Conservation (phyloP, 2,797 vertebrate genomes). For the Allenopithecus nigroviridis region DNA sequence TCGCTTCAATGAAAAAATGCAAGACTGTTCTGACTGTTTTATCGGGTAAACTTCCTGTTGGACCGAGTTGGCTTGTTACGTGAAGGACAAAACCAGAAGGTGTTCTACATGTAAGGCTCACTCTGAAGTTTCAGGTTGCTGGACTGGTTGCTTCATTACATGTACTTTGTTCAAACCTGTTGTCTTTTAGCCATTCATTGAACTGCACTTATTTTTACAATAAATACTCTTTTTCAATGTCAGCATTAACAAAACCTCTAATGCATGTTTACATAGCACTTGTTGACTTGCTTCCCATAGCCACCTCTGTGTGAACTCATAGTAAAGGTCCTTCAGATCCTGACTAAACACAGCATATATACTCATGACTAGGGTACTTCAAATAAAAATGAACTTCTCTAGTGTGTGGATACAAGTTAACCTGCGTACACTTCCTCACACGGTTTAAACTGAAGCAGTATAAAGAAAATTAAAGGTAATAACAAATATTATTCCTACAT, state of each 20-base stretch:
- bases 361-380: not conserved
- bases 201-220: not conserved
- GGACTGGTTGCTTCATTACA: not conserved
- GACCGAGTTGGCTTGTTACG: not conserved
- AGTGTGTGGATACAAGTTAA: not conserved
- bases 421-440: not conserved
- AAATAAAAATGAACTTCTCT: not conserved
- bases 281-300: not conserved
- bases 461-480: not conserved
- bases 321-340: not conserved
- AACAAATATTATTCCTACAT: not conserved
- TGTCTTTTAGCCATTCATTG: not conserved
- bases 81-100: not conserved
- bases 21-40: not conserved
- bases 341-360: not conserved
- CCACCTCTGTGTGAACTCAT: not conserved
- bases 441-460: not conserved
- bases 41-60: not conserved
- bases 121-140: not conserved
- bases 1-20: not conserved
- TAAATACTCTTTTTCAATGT: not conserved
- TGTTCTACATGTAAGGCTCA: not conserved
- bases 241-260: not conserved
- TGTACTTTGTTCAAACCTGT: not conserved
- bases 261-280: not conserved